A percentile compares a stretch with the other conserved stretches of the same genome.
Evolutionary conservation across 1,140 invertebrate genomes (phyloP).

Genomic region (Hypsibius dujardini): DNA sequence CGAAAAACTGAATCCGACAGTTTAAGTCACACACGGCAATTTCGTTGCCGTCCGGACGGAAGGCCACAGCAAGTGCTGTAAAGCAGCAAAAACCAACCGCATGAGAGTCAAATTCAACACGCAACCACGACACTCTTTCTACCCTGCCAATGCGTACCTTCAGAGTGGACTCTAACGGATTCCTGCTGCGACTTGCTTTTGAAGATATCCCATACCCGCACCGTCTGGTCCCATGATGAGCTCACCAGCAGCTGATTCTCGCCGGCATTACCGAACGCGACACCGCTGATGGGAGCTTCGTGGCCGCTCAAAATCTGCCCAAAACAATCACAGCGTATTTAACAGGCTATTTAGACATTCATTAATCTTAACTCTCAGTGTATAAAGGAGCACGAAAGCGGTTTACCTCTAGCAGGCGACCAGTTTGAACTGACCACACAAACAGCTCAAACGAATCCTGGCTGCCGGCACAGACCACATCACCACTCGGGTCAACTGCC

Average conservation of each 20-base stretch:
- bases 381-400: slow-evolving; percentile 17
- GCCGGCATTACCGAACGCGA: slow-evolving; percentile 57
- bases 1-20: slow-evolving; percentile 69
- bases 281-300: slow-evolving; percentile 63
- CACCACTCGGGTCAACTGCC: slow-evolving; percentile 65
- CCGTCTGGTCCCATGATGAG: slow-evolving; percentile 79
- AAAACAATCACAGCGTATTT: slow-evolving; percentile 24
- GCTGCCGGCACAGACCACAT: slow-evolving; percentile 77
- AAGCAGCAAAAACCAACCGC: slow-evolving; percentile 23
- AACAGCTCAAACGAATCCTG: slow-evolving; percentile 85
- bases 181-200: slow-evolving; percentile 64
- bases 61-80: slow-evolving; percentile 48
- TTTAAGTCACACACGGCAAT: slow-evolving; percentile 75
- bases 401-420: slow-evolving; percentile 61
- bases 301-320: slow-evolving; percentile 63
- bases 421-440: slow-evolving; percentile 83
- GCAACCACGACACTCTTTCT: slow-evolving; percentile 18
- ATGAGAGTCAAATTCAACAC: slow-evolving; percentile 16
- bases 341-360: too few relatives aligned
- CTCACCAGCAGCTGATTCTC: slow-evolving; percentile 58
- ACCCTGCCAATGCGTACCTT: slow-evolving; percentile 40
- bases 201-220: slow-evolving; percentile 74
- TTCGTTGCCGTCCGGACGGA: slow-evolving; percentile 70
- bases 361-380: background rate
- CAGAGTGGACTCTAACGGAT: slow-evolving; percentile 53